Conservation (phyloP, 92 coral and sea anemone genomes). For the Palythoa grandiflora region DNA sequence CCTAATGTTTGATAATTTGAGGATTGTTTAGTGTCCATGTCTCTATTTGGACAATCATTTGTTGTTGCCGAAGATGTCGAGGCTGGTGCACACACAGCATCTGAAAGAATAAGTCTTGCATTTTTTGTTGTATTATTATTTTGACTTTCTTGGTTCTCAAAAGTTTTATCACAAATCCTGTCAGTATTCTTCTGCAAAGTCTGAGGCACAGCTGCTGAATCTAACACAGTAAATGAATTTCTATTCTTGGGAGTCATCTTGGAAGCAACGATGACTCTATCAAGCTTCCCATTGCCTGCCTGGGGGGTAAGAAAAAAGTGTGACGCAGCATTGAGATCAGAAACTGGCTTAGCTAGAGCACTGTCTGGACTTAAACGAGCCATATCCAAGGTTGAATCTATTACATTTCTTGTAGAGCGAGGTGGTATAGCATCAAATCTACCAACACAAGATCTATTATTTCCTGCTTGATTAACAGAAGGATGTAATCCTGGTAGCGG, state of each 20-base stretch:
- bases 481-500: neutral
- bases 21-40: neutral
- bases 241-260: conserved; percentile 23
- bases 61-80: conserved; percentile 1
- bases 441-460: neutral
- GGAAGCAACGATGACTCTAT: conserved; percentile 38
- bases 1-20: neutral
- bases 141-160: neutral
- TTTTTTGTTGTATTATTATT: conserved; percentile 7
- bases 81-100: neutral
- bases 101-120: conserved; percentile 36
- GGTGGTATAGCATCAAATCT: conserved; percentile 9
- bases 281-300: conserved; percentile 12
- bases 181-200: conserved; percentile 20
- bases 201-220: conserved; percentile 24
- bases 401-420: neutral
- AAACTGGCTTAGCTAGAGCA: neutral
- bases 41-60: neutral
- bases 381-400: neutral
- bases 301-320: conserved; percentile 26
- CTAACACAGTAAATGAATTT: conserved; percentile 41
- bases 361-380: neutral
- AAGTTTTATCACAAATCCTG: neutral
- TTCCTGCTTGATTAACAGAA: neutral
- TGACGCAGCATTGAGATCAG: neutral